Conservation (phyloP, 2,888 invertebrate genomes). For the Drosophila quasianomalipes region DNA sequence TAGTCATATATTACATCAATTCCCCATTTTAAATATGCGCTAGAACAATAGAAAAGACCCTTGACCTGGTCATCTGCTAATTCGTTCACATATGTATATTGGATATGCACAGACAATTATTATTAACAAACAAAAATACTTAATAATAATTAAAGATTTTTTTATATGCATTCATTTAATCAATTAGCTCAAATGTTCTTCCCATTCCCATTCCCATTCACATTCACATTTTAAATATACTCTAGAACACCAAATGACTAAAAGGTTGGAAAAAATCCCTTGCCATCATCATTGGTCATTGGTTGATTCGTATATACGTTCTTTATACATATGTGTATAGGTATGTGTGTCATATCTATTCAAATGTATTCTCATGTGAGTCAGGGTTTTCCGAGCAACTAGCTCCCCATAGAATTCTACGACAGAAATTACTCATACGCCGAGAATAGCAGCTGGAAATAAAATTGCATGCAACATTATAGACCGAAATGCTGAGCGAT, state of each 20-base stretch:
- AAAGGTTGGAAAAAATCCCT: slow-evolving; percentile 29
- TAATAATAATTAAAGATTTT: neutral
- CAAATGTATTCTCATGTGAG: slow-evolving; percentile 12
- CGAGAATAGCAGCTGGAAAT: slow-evolving; percentile 23
- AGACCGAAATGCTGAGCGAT: neutral
- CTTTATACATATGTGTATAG: neutral
- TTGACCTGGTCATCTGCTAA: slow-evolving; percentile 11
- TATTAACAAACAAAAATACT: neutral
- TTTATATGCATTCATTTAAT: neutral
- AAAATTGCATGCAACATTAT: slow-evolving; percentile 2
- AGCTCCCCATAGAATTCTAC: slow-evolving; percentile 7
- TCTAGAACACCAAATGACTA: neutral
- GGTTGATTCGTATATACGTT: slow-evolving; percentile 1
- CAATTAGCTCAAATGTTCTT: neutral
- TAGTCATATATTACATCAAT: neutral
- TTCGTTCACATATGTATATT: neutral
- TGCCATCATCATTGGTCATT: neutral
- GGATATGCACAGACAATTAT: neutral
- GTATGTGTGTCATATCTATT: neutral
- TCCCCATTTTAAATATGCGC: slow-evolving; percentile 3
- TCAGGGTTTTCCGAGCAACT: slow-evolving; percentile 14
- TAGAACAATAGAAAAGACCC: slow-evolving; percentile 24
- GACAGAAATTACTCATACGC: slow-evolving; percentile 34
- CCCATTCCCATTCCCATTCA: neutral
- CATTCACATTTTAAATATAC: neutral